Base-by-base conservation (phyloP, 2,113 vertebrate genomes). In the Phrynosoma platyrhinos region DNA sequence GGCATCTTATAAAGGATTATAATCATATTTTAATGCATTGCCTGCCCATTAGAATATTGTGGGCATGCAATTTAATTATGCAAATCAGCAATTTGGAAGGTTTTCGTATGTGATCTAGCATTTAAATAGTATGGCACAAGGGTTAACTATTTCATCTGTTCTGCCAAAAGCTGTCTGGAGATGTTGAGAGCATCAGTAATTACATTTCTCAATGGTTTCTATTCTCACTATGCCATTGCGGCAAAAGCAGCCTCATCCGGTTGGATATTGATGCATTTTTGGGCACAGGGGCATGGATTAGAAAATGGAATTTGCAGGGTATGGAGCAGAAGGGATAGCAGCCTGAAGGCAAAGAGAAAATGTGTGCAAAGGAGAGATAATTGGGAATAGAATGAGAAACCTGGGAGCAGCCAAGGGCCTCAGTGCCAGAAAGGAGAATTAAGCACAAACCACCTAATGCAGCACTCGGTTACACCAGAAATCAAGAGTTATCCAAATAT, bases 11-110 rank as follows among this genome's bases (percentile, higher is more conserved):
- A 78, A 72, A 5, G 0, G 32, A 79, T 32, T 53, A 72, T 88
- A 83, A 68, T 85, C 78, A 53, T n/a, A 83, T 91, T 42, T 90
- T 55, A 90, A 82, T 91, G 62, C 16, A 83, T 92, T 93, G 82
- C 40, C 78, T 82, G 83, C 82, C 90, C 88, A 92, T 86, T 90
- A 25, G 86, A 85, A 87, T 85, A 53, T 74, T 62, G 42, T 88
- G 23, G 52, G 87, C 92, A 92, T 91, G 86, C 55, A 92, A 91
- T 92, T 92, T 84, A 84, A 55, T 88, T 91, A 94, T 92, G 87
- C 18, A 88, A 88, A 94, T 93, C 7, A 90, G 13, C n/a, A 76
- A 27, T 84, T 91, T 96, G 88, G 88, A 82, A 93, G 88, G 82
- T 58, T 86, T 84, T 88, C 79, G 20, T 86, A 55, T 89, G 75